These are phyloP conservation scores for Bucco capensis DNA, from an alignment of 2,113 vertebrate species.

Conservation along the genomic window DNA sequence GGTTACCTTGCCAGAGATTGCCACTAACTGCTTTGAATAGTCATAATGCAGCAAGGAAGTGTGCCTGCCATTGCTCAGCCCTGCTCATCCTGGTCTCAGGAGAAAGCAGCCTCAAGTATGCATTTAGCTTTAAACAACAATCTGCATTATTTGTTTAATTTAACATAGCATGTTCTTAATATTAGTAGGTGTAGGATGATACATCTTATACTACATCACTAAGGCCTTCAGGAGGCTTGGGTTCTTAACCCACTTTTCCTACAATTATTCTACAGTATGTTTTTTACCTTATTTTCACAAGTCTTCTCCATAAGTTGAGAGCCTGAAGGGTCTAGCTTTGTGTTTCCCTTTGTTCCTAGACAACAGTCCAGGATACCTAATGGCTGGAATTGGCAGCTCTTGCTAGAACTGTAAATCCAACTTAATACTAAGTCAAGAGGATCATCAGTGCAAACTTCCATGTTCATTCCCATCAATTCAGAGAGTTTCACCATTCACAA, in stretches of 20 bases:
- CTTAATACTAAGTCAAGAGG: not conserved
- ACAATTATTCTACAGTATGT: not conserved
- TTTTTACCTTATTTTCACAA: not conserved
- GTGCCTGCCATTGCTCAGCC: fast-evolving
- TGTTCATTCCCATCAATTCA: not conserved
- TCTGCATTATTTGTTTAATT: not conserved
- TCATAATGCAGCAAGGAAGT: not conserved
- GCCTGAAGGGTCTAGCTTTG: not conserved
- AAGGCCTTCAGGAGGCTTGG: not conserved
- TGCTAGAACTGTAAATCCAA: not conserved
- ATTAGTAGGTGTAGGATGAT: not conserved
- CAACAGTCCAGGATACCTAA: not conserved
- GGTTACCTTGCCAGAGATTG: not conserved
- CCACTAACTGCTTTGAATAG: not conserved
- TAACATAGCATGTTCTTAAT: not conserved
- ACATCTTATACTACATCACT: not conserved
- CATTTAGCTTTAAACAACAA: not conserved
- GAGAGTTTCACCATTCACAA: not conserved
- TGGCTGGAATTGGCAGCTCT: not conserved
- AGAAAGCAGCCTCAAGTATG: not conserved
- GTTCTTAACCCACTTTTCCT: not conserved
- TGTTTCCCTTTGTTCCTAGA: not conserved
- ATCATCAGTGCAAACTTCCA: not conserved
- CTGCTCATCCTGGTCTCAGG: not conserved
- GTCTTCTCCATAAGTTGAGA: too few species aligned